Evolutionary conservation across 2,113 vertebrate species (phyloP), one percentile per base, ranked within the genome.

Genomic region (Phyllopteryx taeniolatus): DNA sequence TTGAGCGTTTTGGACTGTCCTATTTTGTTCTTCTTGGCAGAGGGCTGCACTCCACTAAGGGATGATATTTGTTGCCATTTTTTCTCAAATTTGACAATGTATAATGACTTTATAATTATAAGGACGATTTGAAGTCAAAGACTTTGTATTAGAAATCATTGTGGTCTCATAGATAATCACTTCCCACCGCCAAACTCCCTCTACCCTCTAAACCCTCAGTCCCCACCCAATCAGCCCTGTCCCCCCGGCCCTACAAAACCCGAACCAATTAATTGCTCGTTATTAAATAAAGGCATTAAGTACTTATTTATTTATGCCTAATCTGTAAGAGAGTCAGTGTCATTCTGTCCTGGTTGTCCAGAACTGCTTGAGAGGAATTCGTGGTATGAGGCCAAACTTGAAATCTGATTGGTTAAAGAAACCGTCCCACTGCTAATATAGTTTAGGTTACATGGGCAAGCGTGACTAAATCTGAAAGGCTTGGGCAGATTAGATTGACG

Each of bases 221-320:
- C 64, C 64, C 64, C 19, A 66, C 64, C 64, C 64, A 66, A 66
- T 66, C 64, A 66, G 64, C 22, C 64, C 22, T 11, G n/a, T 27
- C n/a, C 64, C 62, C 59, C 22, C 43, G 42, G 64, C 22, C 64
- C 44, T 8, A 46, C 44, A 47, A 66, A 46, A 46, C 63, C 63
- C 62, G 11, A 66, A 46, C 63, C 63, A 66, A 66, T 66, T 66
- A 66, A 66, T 66, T 47, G 64, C 64, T 43, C 44, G n/a, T 66
- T 66, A 66, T 66, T 66, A 47, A 66, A 66, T 66, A 66, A 66
- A 47, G 64, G 44, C 64, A 66, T 66, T 47, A 66, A 47, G 13
- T 47, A 47, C 22, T 66, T 66, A 42, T n/a, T 22, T 44, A 66
- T 66, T 47, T 66, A 64, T 64, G 27, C 44, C 12, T 66, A 47